phyloP scores from a whole-genome alignment of 1,140 invertebrate genomes.

The Tetragnatha versicolor region DNA sequence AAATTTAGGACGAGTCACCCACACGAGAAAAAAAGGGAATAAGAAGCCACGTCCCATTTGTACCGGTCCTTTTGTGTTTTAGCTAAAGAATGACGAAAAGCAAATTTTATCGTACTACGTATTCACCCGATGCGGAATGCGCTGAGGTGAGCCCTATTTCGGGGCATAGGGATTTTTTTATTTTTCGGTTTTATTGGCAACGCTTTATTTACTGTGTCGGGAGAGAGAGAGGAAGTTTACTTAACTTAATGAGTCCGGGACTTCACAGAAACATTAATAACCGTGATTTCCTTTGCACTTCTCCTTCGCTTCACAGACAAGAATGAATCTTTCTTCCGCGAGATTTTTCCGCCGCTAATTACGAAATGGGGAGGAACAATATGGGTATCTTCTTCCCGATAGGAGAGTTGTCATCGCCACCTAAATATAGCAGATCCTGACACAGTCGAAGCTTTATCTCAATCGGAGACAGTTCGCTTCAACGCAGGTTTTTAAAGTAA shows the following conservation, averaged over 20 bases:
- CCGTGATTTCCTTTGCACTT: neutral
- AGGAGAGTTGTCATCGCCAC: no score
- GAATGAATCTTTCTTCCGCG: no score
- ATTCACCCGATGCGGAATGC: neutral
- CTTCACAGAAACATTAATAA: neutral
- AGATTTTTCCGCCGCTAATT: no score
- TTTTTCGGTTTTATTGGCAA: neutral
- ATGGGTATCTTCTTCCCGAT: no score
- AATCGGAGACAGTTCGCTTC: no score
- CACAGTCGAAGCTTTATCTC: no score
- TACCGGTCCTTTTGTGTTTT: constrained; percentile 18
- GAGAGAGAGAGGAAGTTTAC: neutral
- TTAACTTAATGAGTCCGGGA: neutral
- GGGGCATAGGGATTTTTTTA: neutral
- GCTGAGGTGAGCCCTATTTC: neutral
- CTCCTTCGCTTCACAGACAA: neutral
- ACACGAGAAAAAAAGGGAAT: constrained; percentile 6
- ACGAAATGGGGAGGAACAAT: no score
- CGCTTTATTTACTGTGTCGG: neutral
- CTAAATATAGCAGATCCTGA: no score
- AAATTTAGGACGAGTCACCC: constrained; percentile 35
- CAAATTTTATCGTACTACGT: neutral
- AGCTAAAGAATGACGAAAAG: neutral
- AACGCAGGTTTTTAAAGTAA: no score
- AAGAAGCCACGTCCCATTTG: constrained; percentile 13